Percentiles rank a stretch among this genome's conserved stretches.
phyloP scores from a whole-genome alignment of 2,888 invertebrate genomes.

The Cylloceria caligata region DNA sequence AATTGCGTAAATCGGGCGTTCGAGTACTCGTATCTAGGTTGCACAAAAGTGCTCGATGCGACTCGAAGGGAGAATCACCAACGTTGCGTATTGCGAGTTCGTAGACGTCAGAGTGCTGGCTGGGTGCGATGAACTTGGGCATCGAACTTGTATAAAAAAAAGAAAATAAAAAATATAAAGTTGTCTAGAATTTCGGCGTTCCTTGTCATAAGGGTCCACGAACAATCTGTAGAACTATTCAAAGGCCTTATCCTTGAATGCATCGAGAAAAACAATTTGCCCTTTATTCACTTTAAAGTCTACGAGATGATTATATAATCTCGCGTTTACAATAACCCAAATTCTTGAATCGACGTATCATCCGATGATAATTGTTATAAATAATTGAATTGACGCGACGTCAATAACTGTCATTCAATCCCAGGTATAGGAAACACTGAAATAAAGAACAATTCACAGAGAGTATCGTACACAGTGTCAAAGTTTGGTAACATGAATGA shows the following conservation, averaged over 20 bases:
- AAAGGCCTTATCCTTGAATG: too few species aligned
- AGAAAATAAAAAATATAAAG: too few species aligned
- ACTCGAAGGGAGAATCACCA: constrained; percentile 10
- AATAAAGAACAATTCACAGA: constrained; percentile 52
- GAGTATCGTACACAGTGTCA: constrained; percentile 14
- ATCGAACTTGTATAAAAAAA: background rate
- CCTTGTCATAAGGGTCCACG: too few species aligned
- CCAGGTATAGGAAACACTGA: constrained; percentile 5
- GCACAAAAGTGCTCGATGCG: constrained; percentile 8
- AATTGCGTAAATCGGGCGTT: constrained; percentile 46
- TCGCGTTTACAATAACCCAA: too few species aligned
- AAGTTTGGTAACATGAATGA: constrained; percentile 81
- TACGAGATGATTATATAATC: too few species aligned
- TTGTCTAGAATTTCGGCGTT: too few species aligned
- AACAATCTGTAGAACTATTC: too few species aligned
- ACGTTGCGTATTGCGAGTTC: constrained; percentile 34
- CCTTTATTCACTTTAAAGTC: too few species aligned
- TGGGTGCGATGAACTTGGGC: constrained; percentile 4
- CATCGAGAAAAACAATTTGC: too few species aligned
- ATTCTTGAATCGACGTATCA: background rate
- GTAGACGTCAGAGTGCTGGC: background rate
- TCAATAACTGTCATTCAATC: background rate
- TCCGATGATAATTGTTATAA: background rate
- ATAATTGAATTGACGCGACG: background rate
- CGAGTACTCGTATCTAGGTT: constrained; percentile 31